phyloP scores from a whole-genome alignment of 2,113 vertebrate genomes.

The Indicator indicator region DNA sequence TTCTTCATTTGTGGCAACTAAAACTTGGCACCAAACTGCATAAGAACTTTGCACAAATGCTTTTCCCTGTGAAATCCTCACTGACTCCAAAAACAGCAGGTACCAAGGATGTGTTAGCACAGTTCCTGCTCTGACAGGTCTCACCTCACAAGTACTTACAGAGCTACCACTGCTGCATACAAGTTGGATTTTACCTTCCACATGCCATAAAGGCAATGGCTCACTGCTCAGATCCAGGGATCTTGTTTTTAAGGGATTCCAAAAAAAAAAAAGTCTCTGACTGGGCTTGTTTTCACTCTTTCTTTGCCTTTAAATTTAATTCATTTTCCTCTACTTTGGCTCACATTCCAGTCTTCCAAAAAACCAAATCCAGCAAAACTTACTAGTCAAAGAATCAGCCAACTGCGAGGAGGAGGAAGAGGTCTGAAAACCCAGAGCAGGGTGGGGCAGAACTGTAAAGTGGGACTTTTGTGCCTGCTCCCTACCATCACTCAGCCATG shows the following conservation, averaged over 20 bases:
- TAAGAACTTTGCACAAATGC: not conserved
- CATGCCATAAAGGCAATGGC: not conserved
- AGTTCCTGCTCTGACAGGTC: not conserved
- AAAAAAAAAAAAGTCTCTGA: not conserved
- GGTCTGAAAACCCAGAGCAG: not conserved
- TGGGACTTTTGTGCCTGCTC: not conserved
- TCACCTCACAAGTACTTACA: not conserved
- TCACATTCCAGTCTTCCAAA: not conserved
- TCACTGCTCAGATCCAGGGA: not conserved
- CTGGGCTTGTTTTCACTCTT: not conserved
- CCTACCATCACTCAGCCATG: not conserved
- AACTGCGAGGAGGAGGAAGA: not conserved
- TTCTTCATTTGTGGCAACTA: not conserved
- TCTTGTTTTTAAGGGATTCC: not conserved
- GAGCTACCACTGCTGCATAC: not conserved
- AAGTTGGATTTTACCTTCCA: not conserved
- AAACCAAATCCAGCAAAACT: not conserved
- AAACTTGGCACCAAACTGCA: not conserved
- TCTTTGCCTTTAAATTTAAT: not conserved
- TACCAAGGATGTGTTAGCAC: accelerated
- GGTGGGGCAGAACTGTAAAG: not conserved
- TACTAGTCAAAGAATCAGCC: not conserved
- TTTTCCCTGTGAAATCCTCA: not conserved
- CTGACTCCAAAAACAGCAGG: not conserved
- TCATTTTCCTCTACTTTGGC: not conserved